Conservation (phyloP, 2,113 vertebrate species). For the Semnornis frantzii region DNA sequence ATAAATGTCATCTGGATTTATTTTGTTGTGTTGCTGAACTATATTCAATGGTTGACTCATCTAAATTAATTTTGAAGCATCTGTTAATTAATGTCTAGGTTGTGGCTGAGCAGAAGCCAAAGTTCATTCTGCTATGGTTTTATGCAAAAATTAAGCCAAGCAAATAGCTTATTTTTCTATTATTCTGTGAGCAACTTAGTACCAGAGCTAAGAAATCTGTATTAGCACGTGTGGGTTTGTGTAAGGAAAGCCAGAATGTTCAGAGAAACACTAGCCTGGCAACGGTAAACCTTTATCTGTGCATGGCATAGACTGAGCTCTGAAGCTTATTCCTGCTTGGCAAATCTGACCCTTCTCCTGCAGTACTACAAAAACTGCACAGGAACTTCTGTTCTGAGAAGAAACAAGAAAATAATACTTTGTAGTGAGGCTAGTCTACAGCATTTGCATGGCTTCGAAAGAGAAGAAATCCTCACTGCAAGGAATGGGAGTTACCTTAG, state of each 20-base stretch:
- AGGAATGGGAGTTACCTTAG: not conserved
- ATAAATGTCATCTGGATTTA: conserved; percentile 45
- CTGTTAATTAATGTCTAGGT: conserved; percentile 56
- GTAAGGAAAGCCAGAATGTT: not conserved
- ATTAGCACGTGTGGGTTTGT: not conserved
- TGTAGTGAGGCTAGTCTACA: not conserved
- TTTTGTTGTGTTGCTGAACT: conserved; percentile 54
- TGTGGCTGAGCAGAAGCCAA: conserved; percentile 63
- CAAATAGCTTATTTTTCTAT: conserved; percentile 23
- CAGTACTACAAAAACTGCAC: not conserved
- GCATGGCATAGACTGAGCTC: not conserved
- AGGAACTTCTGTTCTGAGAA: not conserved
- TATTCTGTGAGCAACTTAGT: not conserved
- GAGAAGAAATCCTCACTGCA: not conserved
- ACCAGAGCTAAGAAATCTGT: not conserved
- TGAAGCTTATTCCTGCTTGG: not conserved
- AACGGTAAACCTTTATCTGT: not conserved
- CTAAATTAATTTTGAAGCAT: conserved; percentile 45
- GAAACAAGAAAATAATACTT: not conserved
- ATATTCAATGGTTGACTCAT: conserved; percentile 38
- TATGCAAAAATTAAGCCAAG: conserved; percentile 39
- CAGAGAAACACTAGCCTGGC: not conserved
- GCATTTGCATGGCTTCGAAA: not conserved
- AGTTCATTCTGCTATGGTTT: conserved; percentile 45
- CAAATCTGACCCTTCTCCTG: not conserved